A percentile compares a stretch with the other conserved stretches of the same genome.
These are phyloP conservation scores for Amazona vittata DNA, from an alignment of 2,113 vertebrate species.

Conservation along the genomic window DNA sequence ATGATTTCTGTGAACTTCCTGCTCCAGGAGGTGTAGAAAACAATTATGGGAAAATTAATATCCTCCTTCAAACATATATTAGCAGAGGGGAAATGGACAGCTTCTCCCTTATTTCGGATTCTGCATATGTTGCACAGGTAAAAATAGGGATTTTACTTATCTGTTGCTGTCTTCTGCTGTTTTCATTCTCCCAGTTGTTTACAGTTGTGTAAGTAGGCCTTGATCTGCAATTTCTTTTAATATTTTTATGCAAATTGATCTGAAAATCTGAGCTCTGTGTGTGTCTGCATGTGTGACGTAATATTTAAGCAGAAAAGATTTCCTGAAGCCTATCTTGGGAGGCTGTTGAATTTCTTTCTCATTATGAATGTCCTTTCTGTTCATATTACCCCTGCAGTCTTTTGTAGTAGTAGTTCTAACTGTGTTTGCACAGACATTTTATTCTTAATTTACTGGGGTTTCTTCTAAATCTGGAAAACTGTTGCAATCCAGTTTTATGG, in stretches of 20 bases:
- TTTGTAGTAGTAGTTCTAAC: background rate
- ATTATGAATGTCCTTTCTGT: background rate
- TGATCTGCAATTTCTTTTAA: background rate
- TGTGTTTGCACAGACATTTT: background rate
- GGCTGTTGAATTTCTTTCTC: background rate
- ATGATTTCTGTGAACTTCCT: constrained; percentile 88
- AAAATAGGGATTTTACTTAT: background rate
- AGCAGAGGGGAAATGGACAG: constrained; percentile 94
- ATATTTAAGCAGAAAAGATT: background rate
- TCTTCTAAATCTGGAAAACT: background rate
- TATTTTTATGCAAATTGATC: background rate
- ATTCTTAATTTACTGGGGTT: background rate
- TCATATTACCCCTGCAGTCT: background rate
- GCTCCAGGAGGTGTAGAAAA: constrained; percentile 96
- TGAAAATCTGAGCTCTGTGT: background rate
- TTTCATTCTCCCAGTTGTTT: background rate
- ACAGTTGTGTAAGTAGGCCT: background rate
- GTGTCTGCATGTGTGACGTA: background rate
- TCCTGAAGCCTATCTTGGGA: background rate
- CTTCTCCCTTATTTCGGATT: constrained; percentile 98
- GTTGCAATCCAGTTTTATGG: background rate
- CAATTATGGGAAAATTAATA: constrained; percentile 96
- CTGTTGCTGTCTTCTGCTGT: background rate
- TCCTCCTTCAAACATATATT: constrained; percentile 96
- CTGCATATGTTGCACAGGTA: constrained; percentile 96